Base-by-base conservation (phyloP, 2,113 vertebrate species). In the Barnardius zonarius region DNA sequence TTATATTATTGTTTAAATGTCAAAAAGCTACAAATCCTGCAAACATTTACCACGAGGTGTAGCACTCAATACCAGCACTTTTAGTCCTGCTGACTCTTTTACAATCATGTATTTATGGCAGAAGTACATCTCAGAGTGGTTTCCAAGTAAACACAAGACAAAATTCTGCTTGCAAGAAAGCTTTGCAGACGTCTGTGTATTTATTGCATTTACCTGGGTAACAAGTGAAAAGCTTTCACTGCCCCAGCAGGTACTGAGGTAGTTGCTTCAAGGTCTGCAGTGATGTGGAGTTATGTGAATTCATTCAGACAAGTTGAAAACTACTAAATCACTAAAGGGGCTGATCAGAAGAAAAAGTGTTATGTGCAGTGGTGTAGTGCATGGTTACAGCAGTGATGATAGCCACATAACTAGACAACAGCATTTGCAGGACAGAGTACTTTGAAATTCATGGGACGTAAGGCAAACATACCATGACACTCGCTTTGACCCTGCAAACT, bases 41-140 rank as follows among this genome's bases (percentile, higher is more conserved):
- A 68, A 90, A 68, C 83, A 48, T 48, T 95, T 96, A n/a, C 87
- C 82, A 92, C 78, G 79, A 93, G 94, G 92, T 94, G 90, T 55
- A 95, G 92, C 90, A 86, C 86, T 91, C 93, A 66, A 83, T 41
- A 54, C 28, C 61, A 17, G 13, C 82, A 74, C 83, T 51, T 88
- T 79, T 6, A 55, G 84, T 63, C 86, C 92, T 37, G 80, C 92
- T 92, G 94, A 20, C 83, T 90, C 43, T 49, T 83, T 69, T 17
- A 54, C 75, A 95, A 54, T 63, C 10, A 17, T 1, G 19, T 69
- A 31, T 88, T 93, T 94, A 90, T 81, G 86, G 77, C 64, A 88
- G 72, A 41, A 91, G 54, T 17, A 63, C 27, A 2, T 83, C 76
- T 88, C 54, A 68, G 72, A 95, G 84, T 78, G 92, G 59, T 61